Conservation (phyloP, 2,888 invertebrate species). For the Cotesia congregata region DNA sequence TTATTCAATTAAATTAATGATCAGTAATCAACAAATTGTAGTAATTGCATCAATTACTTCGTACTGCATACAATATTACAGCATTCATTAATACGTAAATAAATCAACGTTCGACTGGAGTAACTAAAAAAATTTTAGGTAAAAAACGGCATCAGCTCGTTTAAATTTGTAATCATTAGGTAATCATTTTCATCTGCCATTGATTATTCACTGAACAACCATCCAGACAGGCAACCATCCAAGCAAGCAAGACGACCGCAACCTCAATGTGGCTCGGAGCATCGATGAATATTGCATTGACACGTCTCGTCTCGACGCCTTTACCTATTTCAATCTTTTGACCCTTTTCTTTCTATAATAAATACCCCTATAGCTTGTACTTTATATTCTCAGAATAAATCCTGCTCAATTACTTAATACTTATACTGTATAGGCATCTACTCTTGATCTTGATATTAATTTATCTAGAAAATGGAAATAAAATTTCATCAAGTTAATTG, state of each 20-base stretch:
- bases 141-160: neutral
- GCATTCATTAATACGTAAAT: neutral
- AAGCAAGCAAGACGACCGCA: conserved; percentile 5
- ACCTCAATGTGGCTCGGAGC: conserved; percentile 7
- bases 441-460: neutral
- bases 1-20: neutral
- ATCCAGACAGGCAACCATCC: no score
- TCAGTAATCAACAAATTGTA: neutral
- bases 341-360: neutral
- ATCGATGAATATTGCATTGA: conserved; percentile 37
- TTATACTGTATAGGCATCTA: neutral
- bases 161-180: neutral
- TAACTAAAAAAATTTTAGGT: neutral
- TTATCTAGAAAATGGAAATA: neutral
- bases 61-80: neutral
- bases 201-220: neutral
- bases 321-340: conserved; percentile 29
- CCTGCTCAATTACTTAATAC: neutral
- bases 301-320: conserved; percentile 26
- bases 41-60: neutral
- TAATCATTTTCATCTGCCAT: neutral
- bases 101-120: neutral
- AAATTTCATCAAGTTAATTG: neutral
- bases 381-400: neutral
- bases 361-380: neutral